Base-by-base conservation (phyloP, 2,888 invertebrate species). In the Oegoconia quadripuncta region DNA sequence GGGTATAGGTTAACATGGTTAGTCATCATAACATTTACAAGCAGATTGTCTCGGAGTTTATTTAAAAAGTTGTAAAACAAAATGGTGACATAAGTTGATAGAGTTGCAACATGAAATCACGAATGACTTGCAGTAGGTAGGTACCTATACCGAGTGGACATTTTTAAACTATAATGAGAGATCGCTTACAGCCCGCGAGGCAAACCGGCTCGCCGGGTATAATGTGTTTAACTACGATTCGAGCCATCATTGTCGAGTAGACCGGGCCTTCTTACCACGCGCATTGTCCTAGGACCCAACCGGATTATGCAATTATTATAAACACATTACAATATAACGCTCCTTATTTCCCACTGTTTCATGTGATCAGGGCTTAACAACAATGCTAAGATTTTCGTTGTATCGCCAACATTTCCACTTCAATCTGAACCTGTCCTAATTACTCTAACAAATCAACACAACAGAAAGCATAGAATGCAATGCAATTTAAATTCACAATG, bases 121-220 rank as follows among this genome's bases (percentile, higher is more conserved):
- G 3, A 3, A 13, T 7, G 2, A 13, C 14, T 5, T 27, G 27
- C 6, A 6, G 27, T 13, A 13, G 8, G 8, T 27, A 8, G 22
- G 8, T 3, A 22, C 9, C 7, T 9, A 22, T 5, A 4, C 22
- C 7, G 22, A 22, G 22, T 3, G 22, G 6, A 3, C 58, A 63
- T 59, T 63, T 64, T 69, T 62, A 64, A 67, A 73, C 59, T 62
- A 64, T 65, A 65, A 69, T 67, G 61, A 53, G 51, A 52, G 64
- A 73, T 74, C 57, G 44, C 59, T 71, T 71, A 60, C 64, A 60
- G 60, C 55, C 54, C 62, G 51, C 72, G 74, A 77, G 74, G 71
- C 62, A 59, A 77, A 77, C 78, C 56, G 64, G 72, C 55, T 62
- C 28, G 50, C 55, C 46, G 39, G 43, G 52, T 51, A 47, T 54